Percentiles rank a stretch among this genome's conserved stretches.
Evolutionary conservation across 2,797 vertebrate species (phyloP).

Genomic region (Macrochelys suwanniensis): DNA sequence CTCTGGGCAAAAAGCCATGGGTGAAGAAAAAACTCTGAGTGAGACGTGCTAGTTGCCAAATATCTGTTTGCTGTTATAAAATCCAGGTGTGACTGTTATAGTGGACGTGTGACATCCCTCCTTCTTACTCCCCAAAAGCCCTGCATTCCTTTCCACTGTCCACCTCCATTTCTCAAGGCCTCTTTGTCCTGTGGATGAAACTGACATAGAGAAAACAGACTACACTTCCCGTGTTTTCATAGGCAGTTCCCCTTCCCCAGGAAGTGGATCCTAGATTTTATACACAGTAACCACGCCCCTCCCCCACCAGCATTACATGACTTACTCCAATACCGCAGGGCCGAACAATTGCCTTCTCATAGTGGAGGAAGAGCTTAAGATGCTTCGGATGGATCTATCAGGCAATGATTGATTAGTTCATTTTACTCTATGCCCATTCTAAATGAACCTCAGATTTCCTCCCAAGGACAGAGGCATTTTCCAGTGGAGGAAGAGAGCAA

Average conservation of each 20-base stretch:
- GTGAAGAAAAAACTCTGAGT: background rate
- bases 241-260: slow-evolving; percentile 37
- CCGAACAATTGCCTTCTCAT: background rate
- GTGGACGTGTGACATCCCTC: slow-evolving; percentile 60
- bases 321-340: background rate
- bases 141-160: slow-evolving; percentile 30
- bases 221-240: slow-evolving; percentile 54
- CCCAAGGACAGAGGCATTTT: slow-evolving; percentile 6
- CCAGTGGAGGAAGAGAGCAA: slow-evolving; percentile 7
- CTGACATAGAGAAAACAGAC: slow-evolving; percentile 55
- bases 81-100: background rate
- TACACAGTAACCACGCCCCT: background rate
- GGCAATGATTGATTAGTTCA: slow-evolving; percentile 12
- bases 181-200: slow-evolving; percentile 38
- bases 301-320: background rate
- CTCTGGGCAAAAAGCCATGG: background rate
- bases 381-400: slow-evolving; percentile 42
- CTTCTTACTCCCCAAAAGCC: slow-evolving; percentile 25
- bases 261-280: slow-evolving; percentile 12
- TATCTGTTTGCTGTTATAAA: background rate
- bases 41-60: background rate
- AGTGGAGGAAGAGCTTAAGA: background rate
- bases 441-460: slow-evolving; percentile 33
- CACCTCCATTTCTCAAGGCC: slow-evolving; percentile 42
- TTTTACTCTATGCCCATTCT: slow-evolving; percentile 17